Percentiles rank a stretch among this genome's conserved stretches.
These are phyloP conservation scores for Eumeta japonica DNA, from an alignment of 1,140 invertebrate genomes.

Conservation along the genomic window DNA sequence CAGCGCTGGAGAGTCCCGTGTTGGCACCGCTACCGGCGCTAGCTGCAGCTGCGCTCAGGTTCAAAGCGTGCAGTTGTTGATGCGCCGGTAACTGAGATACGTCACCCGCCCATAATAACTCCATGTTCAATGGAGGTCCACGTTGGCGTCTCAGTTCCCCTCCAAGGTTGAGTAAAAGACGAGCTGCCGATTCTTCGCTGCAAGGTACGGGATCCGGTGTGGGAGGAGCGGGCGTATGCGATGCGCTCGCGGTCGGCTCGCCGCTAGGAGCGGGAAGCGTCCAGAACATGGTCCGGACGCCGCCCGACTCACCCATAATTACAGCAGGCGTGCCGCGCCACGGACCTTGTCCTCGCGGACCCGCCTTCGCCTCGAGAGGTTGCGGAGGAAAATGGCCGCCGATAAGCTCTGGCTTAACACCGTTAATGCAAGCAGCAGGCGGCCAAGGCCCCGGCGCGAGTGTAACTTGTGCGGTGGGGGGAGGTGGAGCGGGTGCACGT, in stretches of 20 bases:
- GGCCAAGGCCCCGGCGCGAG: constrained; percentile 60
- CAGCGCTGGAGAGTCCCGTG: constrained; percentile 43
- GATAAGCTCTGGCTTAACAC: constrained; percentile 76
- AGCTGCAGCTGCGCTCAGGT: constrained; percentile 66
- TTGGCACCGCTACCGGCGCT: constrained; percentile 28
- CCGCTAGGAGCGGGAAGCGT: constrained; percentile 64
- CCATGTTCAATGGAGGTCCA: constrained; percentile 83
- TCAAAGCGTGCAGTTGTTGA: constrained; percentile 79
- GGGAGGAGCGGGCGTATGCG: constrained; percentile 53
- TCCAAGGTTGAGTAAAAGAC: constrained; percentile 78
- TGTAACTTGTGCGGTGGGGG: constrained; percentile 33
- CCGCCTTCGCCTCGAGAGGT: constrained; percentile 60
- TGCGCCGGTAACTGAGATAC: constrained; percentile 76
- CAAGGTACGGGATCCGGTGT: constrained; percentile 51
- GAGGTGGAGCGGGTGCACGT: constrained; percentile 29
- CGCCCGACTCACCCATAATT: constrained; percentile 87
- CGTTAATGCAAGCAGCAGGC: constrained; percentile 66
- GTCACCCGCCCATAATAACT: constrained; percentile 84
- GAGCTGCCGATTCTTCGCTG: constrained; percentile 77
- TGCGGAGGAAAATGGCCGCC: constrained; percentile 65
- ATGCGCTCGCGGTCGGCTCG: constrained; percentile 48
- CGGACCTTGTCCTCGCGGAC: constrained; percentile 60
- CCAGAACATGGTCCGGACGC: constrained; percentile 90
- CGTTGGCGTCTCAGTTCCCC: constrained; percentile 63
- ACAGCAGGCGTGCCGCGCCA: constrained; percentile 77